These are phyloP conservation scores for Serripes groenlandicus DNA, from an alignment of 2,888 invertebrate species.

Conservation along the genomic window DNA sequence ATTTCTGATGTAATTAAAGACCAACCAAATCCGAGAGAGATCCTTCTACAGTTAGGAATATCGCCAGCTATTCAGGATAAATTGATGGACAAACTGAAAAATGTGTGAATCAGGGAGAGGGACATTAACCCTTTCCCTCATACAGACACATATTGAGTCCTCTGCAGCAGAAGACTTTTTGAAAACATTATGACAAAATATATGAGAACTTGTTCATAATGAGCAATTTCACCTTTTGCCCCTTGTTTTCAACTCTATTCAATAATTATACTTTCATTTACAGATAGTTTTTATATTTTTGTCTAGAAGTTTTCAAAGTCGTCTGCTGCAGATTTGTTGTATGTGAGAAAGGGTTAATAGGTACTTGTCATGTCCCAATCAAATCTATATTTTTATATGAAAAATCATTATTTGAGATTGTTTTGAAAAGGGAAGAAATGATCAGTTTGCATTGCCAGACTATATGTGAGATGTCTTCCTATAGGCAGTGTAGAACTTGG, in stretches of 20 bases:
- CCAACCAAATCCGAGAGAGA: conserved; percentile 47
- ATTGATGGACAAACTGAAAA: conserved; percentile 34
- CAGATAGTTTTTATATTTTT: no score
- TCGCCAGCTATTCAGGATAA: conserved; percentile 47
- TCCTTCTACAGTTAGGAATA: conserved; percentile 56
- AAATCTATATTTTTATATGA: no score
- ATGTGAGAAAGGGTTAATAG: no score
- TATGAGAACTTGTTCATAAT: background rate
- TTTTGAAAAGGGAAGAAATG: no score
- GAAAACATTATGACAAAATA: conserved; percentile 8
- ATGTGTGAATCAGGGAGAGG: background rate
- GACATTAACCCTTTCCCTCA: background rate
- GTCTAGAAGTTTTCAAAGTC: no score
- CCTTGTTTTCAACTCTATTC: background rate
- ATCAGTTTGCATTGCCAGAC: no score
- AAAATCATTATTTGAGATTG: no score
- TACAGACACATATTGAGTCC: background rate
- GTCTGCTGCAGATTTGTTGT: no score
- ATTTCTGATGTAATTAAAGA: conserved; percentile 48
- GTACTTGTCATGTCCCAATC: no score
- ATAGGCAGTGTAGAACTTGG: no score
- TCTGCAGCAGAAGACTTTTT: background rate
- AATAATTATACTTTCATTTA: no score
- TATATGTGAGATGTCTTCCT: no score
- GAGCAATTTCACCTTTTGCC: background rate